Evolutionary conservation across 1,140 invertebrate genomes (phyloP).

Genomic region (Drosophila chauvacae): DNA sequence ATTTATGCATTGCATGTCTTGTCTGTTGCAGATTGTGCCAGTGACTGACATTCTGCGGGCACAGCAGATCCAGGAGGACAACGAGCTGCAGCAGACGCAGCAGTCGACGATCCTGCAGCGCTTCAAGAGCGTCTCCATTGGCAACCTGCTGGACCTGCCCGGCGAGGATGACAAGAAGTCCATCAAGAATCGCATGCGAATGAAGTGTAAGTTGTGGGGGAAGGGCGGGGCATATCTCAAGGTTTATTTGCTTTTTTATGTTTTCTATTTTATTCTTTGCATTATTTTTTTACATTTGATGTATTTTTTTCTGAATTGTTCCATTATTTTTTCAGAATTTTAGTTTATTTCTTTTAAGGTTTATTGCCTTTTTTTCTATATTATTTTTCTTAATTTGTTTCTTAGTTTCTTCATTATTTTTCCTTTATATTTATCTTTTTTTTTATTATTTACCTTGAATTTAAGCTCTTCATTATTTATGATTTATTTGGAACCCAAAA

Average conservation of each 20-base stretch:
- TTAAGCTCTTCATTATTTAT: too few relatives aligned
- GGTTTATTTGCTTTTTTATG: not conserved
- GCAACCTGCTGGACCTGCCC: constrained; percentile 74
- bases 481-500: not conserved
- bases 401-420: too few relatives aligned
- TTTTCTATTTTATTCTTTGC: too few relatives aligned
- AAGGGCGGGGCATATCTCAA: not conserved
- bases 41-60: constrained; percentile 78
- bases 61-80: constrained; percentile 74
- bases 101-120: constrained; percentile 63
- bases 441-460: too few relatives aligned
- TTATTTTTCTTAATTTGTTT: too few relatives aligned
- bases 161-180: constrained; percentile 80
- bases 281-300: too few relatives aligned
- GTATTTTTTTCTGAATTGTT: too few relatives aligned
- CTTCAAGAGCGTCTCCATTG: constrained; percentile 78
- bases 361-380: too few relatives aligned
- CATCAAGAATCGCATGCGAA: constrained; percentile 72
- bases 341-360: too few relatives aligned
- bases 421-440: too few relatives aligned
- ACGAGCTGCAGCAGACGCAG: constrained; percentile 63
- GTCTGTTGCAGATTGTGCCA: constrained; percentile 74
- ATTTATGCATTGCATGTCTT: constrained; percentile 30
- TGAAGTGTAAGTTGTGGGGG: constrained; percentile 70
- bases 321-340: too few relatives aligned